Percentiles rank a stretch among this genome's conserved stretches.
Conservation (phyloP, 2,113 vertebrate species). For the Archilochus colubris region DNA sequence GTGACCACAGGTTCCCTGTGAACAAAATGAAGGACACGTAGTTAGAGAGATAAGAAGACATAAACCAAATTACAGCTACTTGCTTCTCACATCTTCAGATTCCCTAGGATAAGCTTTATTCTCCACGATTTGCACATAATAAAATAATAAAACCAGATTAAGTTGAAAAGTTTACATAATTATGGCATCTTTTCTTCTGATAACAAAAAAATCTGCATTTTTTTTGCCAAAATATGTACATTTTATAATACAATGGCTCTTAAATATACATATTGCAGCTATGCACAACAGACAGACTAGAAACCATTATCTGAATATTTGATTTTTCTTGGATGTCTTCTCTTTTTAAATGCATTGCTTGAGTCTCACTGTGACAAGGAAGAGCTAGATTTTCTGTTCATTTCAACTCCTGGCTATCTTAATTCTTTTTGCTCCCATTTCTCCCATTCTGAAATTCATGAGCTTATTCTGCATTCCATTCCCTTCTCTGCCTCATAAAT, state of each 20-base stretch:
- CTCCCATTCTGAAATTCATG: conserved; percentile 28
- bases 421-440: conserved; percentile 34
- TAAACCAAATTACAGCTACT: background rate
- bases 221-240: background rate
- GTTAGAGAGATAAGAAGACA: background rate
- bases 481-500: conserved; percentile 28
- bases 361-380: background rate
- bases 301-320: background rate
- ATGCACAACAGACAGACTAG: background rate
- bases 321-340: conserved; percentile 20
- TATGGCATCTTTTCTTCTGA: background rate
- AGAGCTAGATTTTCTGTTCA: conserved; percentile 24
- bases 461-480: conserved; percentile 11
- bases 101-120: background rate
- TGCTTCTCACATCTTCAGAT: background rate
- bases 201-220: background rate
- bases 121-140: background rate
- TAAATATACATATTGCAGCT: background rate
- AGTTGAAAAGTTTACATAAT: background rate
- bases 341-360: background rate
- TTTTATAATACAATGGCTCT: background rate
- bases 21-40: background rate
- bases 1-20: background rate
- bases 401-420: conserved; percentile 47
- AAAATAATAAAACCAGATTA: background rate